These are phyloP conservation scores for Drosophila birchii DNA, from an alignment of 2,888 invertebrate genomes.

Conservation along the genomic window DNA sequence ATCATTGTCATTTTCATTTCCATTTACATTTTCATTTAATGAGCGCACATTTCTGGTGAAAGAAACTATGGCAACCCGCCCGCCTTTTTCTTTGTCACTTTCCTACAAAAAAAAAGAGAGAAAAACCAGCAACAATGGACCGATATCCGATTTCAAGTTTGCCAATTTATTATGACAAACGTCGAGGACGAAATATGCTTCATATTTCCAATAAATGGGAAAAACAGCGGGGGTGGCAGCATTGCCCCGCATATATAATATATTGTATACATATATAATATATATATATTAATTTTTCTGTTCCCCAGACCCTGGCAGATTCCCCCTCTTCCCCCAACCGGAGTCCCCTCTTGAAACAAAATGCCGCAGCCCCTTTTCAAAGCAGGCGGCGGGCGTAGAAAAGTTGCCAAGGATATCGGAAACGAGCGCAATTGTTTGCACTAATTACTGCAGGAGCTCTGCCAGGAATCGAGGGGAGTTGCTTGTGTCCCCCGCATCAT, in stretches of 20 bases:
- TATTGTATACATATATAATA: not conserved
- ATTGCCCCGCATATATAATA: slow-evolving; percentile 3
- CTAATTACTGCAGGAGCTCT: slow-evolving; percentile 63
- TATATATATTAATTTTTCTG: not conserved
- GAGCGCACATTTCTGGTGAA: slow-evolving; percentile 46
- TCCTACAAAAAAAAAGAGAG: not conserved
- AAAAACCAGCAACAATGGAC: slow-evolving; percentile 13
- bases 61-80: slow-evolving; percentile 54
- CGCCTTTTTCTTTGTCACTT: slow-evolving; percentile 33
- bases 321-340: slow-evolving; percentile 26
- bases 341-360: slow-evolving; percentile 62
- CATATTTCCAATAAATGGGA: slow-evolving; percentile 44
- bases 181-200: slow-evolving; percentile 45
- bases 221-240: not conserved
- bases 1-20: slow-evolving; percentile 42
- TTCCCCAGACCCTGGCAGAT: slow-evolving; percentile 7
- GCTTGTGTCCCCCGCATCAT: slow-evolving; percentile 6
- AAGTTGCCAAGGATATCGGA: slow-evolving; percentile 56
- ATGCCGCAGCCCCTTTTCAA: slow-evolving; percentile 52
- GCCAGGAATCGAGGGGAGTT: not conserved
- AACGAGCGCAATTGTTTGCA: slow-evolving; percentile 76
- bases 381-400: slow-evolving; percentile 18
- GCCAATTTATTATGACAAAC: slow-evolving; percentile 63
- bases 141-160: slow-evolving; percentile 69
- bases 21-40: slow-evolving; percentile 57